A percentile compares a stretch with the other conserved stretches of the same genome.
Evolutionary conservation across 35 echinoderm and acorn worm species (phyloP).

Genomic region (Strongylocentrotus purpuratus): DNA sequence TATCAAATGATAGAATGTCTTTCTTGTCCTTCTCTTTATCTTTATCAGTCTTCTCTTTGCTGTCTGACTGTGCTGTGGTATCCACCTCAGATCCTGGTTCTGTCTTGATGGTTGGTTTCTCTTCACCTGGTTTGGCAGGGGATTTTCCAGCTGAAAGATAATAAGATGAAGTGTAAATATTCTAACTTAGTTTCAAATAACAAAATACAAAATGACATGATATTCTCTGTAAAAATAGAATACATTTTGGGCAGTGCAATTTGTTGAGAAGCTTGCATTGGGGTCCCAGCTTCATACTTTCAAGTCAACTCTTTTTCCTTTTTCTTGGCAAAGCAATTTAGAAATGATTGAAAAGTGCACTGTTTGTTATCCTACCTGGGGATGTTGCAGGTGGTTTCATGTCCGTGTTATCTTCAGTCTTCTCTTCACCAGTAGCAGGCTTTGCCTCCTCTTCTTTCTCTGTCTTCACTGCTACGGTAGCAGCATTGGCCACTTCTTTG

Average conservation of each 20-base stretch:
- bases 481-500: not conserved
- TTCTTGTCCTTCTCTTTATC: constrained; percentile 75
- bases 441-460: not conserved
- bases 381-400: not conserved
- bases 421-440: not conserved
- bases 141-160: constrained; percentile 20
- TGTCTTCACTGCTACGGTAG: not conserved
- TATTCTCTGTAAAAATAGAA: not conserved
- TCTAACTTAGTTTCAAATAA: not conserved
- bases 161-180: not conserved
- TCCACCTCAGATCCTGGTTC: not conserved
- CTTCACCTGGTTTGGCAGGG: not conserved
- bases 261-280: not conserved
- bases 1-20: constrained; percentile 86
- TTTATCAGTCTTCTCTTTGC: constrained; percentile 37
- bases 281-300: not conserved
- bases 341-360: not conserved
- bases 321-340: not conserved
- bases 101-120: not conserved
- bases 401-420: not conserved
- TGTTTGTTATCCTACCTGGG: not conserved
- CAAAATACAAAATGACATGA: too few relatives aligned
- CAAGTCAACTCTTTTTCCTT: not conserved
- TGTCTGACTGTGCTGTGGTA: not conserved
- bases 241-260: not conserved